phyloP scores from a whole-genome alignment of 2,888 invertebrate species.

The Pseudeuparius sepicola region DNA sequence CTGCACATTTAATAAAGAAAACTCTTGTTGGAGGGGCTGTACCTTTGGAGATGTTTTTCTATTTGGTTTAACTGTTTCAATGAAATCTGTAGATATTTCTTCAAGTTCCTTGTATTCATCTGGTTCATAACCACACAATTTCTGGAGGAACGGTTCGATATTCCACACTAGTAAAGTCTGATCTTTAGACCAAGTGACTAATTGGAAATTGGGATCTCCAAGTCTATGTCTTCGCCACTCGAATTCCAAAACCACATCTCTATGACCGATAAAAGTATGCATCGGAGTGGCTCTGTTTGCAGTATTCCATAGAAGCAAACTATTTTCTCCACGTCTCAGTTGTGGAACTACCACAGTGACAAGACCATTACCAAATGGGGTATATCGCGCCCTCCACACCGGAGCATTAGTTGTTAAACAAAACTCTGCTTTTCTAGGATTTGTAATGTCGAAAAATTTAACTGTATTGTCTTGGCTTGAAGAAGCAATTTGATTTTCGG shows the following conservation, averaged over 20 bases:
- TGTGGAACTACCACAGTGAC: constrained; percentile 89
- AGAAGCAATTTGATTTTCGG: constrained; percentile 77
- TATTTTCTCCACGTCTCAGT: constrained; percentile 79
- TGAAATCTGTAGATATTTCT: constrained; percentile 16
- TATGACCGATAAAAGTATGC: constrained; percentile 88
- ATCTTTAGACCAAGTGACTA: constrained; percentile 93
- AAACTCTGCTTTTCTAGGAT: constrained; percentile 74
- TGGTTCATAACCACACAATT: constrained; percentile 66
- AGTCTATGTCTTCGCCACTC: constrained; percentile 73
- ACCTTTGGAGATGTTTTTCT: constrained; percentile 39
- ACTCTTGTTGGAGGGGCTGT: constrained; percentile 62
- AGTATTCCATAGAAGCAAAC: constrained; percentile 68
- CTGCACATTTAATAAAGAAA: constrained; percentile 63
- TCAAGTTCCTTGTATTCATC: constrained; percentile 34
- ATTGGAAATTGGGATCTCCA: constrained; percentile 57
- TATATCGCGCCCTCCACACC: constrained; percentile 71
- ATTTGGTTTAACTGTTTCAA: constrained; percentile 21
- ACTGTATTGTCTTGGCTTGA: constrained; percentile 94
- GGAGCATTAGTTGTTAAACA: constrained; percentile 76
- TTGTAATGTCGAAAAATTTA: constrained; percentile 86
- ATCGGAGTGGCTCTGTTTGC: constrained; percentile 63
- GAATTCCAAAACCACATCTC: constrained; percentile 90
- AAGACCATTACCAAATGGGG: constrained; percentile 88
- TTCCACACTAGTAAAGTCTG: constrained; percentile 86
- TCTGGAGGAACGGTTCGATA: constrained; percentile 75